Conservation (phyloP, 2,113 vertebrate genomes). For the Marcusenius ussheri region DNA sequence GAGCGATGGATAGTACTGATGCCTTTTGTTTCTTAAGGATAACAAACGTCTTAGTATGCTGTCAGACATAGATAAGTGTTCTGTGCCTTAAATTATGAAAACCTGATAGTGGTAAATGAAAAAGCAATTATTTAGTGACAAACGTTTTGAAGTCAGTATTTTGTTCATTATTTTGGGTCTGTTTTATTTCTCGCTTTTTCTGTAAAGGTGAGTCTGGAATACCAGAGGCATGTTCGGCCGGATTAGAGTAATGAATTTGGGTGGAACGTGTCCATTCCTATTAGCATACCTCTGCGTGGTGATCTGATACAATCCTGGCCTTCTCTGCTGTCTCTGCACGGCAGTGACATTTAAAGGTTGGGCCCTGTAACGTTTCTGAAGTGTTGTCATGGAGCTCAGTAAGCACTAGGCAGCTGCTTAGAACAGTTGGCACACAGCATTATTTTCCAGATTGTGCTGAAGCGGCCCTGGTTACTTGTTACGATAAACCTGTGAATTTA, state of each 20-base stretch:
- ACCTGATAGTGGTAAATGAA: background rate
- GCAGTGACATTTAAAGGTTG: background rate
- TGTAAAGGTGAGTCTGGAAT: background rate
- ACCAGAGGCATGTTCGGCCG: background rate
- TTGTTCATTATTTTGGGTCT: background rate
- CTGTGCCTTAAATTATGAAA: background rate
- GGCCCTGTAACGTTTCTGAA: background rate
- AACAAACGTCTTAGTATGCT: background rate
- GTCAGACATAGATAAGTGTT: background rate
- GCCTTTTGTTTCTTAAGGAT: background rate
- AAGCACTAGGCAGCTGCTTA: slow-evolving; percentile 1
- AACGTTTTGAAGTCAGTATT: background rate
- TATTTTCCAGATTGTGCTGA: slow-evolving; percentile 1
- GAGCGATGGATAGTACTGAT: background rate
- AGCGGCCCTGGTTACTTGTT: background rate
- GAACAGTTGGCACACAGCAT: background rate
- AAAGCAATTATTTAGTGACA: background rate
- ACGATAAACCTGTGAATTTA: background rate
- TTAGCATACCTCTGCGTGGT: background rate
- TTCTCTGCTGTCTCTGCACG: background rate
- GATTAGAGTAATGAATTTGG: background rate
- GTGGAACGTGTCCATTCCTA: background rate
- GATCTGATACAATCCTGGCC: background rate
- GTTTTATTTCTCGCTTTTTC: background rate
- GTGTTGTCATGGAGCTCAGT: slow-evolving; percentile 15